Conservation (phyloP, 1,140 invertebrate genomes). For the Drosophila willistoni region DNA sequence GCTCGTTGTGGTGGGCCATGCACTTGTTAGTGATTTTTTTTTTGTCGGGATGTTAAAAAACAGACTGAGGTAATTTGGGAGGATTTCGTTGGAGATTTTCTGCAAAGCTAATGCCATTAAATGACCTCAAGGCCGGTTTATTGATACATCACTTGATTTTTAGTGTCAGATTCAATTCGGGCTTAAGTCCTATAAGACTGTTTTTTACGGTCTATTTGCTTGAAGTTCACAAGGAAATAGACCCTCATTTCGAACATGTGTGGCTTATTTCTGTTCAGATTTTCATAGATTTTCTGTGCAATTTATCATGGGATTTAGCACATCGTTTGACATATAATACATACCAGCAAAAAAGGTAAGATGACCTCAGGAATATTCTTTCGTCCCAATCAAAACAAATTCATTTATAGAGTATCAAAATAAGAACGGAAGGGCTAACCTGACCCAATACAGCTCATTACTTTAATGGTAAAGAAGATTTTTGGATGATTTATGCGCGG, state of each 20-base stretch:
- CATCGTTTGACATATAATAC: background rate
- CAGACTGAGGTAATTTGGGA: slow-evolving; percentile 59
- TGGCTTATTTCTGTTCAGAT: slow-evolving; percentile 7
- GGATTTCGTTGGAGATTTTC: slow-evolving; percentile 45
- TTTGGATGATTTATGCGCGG: too few relatives aligned
- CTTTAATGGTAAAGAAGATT: too few relatives aligned
- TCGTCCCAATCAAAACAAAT: too few relatives aligned
- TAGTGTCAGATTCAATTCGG: slow-evolving; percentile 69
- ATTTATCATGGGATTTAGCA: background rate
- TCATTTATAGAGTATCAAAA: too few relatives aligned
- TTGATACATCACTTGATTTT: slow-evolving; percentile 75
- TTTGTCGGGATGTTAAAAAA: slow-evolving; percentile 25
- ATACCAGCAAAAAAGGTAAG: background rate
- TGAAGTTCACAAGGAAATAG: background rate
- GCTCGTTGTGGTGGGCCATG: slow-evolving; percentile 25
- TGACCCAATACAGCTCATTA: too few relatives aligned
- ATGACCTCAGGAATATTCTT: background rate
- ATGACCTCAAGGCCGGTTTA: slow-evolving; percentile 65
- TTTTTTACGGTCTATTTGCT: slow-evolving; percentile 9
- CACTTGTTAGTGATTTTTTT: slow-evolving; percentile 76
- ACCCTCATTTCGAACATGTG: slow-evolving; percentile 23
- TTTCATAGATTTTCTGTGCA: background rate
- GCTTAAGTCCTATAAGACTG: slow-evolving; percentile 29
- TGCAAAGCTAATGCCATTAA: slow-evolving; percentile 61
- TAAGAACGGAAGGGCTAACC: too few relatives aligned